Evolutionary conservation across 2,113 vertebrate species (phyloP), one percentile per base, ranked within the genome.

Genomic region (Microcebus jonahi): DNA sequence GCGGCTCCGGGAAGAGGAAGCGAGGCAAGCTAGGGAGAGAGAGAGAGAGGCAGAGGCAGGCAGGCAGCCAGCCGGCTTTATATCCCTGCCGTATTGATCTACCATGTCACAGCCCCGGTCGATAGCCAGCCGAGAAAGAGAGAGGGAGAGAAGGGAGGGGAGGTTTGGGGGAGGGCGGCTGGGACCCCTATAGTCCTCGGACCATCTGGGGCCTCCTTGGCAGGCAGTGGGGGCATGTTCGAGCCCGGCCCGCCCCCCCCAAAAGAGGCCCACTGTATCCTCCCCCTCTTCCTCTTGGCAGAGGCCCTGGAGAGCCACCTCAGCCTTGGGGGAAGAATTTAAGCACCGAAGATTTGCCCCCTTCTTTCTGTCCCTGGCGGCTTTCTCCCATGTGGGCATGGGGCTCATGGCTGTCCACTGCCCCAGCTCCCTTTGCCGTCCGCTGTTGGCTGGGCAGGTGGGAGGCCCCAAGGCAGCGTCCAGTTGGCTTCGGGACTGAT

Each of bases 41-140:
- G 95, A 94, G 96, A 97, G 92, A 94, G 96, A 96, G 88, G 95
- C 95, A 96, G 91, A 97, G 93, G 97, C 97, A 97, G 97, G 97
- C 97, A 97, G 97, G 0, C 97, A 97, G 97, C 97, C 97, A 94
- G 97, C 96, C 95, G 88, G 97, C 98, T 98, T 98, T 98, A 98
- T 98, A 98, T 97, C 97, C 98, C 97, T 96, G 97, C 98, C 39
- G 98, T 98, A 98, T 98, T 98, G 98, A 98, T 98, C 98, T 90
- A 97, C 98, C 98, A 98, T 98, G 98, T 98, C 98, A 98, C 98
- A 97, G 98, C 95, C 97, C 92, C 97, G 97, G 97, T 98, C 98
- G 98, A 97, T 98, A 97, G 98, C 96, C 95, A 97, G 95, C 97
- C 55, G 79, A 97, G 97, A 96, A 97, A 95, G 82, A 97, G 97